Evolutionary conservation across 2,888 invertebrate genomes (phyloP), one percentile per base, ranked within the genome.

Genomic region (Ephialtes manifestator): DNA sequence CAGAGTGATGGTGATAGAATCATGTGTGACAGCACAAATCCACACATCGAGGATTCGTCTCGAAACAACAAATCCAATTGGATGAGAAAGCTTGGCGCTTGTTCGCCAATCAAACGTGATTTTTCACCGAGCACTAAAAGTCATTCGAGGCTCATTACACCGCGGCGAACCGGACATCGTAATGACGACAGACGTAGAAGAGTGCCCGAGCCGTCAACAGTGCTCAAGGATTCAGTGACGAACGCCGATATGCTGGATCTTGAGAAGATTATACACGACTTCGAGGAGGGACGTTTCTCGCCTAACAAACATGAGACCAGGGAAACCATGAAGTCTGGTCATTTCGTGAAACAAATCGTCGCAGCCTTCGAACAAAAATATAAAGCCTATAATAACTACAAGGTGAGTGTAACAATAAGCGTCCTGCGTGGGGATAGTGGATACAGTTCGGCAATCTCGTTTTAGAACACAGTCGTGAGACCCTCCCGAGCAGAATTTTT

Each of bases 311-410:
- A 58, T 4, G 71, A 31, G 3, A 20, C 24, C 0, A 35, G 48
- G 2, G 84, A 75, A 28, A 70, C 60, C 4, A 71, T 67, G 3
- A 88, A 87, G n/a, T 85, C 87, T 11, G 87, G 85, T 2, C 91
- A 88, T 65, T 92, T 91, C 20, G 92, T 92, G 0, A 92, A 89
- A 82, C 90, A 87, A 51, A 89, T 92, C n/a, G 91, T 92, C 5
- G 90, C 90, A 0, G 90, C 90, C 2, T 90, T 91, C 51, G 92
- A 92, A 60, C 87, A 89, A 63, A 92, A 90, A 60, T 90, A 89
- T 74, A 90, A 88, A 65, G 1, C 20, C 5, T 72, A 76, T 77
- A 81, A 84, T 77, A 84, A 90, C 0, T 11, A 58, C 4, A 83
- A 76, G 81, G 86, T 86, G 51, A 39, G 53, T 60, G 4, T 24